A percentile compares a stretch with the other conserved stretches of the same genome.
phyloP scores from a whole-genome alignment of 2,113 vertebrate species.

The Cheilinus undulatus region DNA sequence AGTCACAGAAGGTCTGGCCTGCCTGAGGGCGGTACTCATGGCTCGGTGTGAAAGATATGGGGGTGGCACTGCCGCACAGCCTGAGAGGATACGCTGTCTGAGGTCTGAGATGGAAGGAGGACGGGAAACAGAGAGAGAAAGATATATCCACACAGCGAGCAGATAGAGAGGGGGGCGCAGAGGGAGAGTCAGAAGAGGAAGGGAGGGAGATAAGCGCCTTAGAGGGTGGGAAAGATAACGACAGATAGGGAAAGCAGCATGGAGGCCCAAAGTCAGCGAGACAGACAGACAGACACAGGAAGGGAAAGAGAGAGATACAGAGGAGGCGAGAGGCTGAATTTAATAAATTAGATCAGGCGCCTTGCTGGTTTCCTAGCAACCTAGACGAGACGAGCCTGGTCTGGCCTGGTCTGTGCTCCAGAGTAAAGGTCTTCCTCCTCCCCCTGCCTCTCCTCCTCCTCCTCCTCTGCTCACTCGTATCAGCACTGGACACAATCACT shows the following conservation, averaged over 20 bases:
- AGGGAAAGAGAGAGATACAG: conserved; percentile 62
- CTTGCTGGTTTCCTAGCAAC: conserved; percentile 85
- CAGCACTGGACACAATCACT: conserved; percentile 31
- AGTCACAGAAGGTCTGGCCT: conserved; percentile 63
- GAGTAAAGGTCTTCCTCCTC: conserved; percentile 70
- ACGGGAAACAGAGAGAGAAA: conserved; percentile 32
- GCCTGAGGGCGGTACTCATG: conserved; percentile 56
- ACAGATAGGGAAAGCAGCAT: conserved; percentile 71
- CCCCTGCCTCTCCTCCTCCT: conserved; percentile 21
- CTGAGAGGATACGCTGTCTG: conserved; percentile 62
- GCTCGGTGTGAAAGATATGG: conserved; percentile 67
- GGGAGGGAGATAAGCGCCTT: conserved; percentile 68
- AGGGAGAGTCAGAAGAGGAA: conserved; percentile 41
- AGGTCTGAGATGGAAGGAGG: conserved; percentile 67
- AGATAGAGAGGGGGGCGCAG: conserved; percentile 32
- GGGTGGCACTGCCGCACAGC: conserved; percentile 62
- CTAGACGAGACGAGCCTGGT: conserved; percentile 71
- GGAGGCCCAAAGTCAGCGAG: conserved; percentile 61
- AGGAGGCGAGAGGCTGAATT: conserved; percentile 76
- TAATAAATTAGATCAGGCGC: conserved; percentile 84
- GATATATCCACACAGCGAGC: conserved; percentile 2
- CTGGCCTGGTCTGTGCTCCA: conserved; percentile 75
- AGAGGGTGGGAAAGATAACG: conserved; percentile 72
- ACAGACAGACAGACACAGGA: conserved; percentile 54
- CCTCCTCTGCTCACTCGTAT: conserved; percentile 37